Evolutionary conservation across 1,140 invertebrate species (phyloP).

Genomic region (Cylas formicarius): DNA sequence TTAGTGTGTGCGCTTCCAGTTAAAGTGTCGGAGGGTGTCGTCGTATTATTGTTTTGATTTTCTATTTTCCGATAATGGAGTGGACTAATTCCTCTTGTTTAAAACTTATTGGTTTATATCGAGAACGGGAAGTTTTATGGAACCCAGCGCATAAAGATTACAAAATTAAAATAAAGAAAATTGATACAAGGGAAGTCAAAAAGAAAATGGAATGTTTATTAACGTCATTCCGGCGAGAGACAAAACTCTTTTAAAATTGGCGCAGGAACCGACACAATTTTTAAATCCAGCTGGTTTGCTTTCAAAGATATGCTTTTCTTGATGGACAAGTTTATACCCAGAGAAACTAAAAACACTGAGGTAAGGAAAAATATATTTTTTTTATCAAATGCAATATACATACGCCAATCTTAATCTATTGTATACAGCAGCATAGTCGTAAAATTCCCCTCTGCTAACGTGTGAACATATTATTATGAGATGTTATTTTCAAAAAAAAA

Average conservation of each 20-base stretch:
- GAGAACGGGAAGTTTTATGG: too few species aligned
- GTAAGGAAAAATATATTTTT: too few species aligned
- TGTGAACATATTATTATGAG: too few species aligned
- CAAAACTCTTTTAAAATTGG: not conserved
- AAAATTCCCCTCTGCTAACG: too few species aligned
- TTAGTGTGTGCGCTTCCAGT: conserved; percentile 2
- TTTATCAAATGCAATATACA: too few species aligned
- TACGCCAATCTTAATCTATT: conserved; percentile 1
- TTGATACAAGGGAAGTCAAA: not conserved
- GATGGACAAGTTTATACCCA: conserved; percentile 8
- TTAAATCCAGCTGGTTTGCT: conserved; percentile 1
- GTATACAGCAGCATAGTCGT: too few species aligned
- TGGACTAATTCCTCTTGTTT: too few species aligned
- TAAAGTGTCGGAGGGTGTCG: conserved; percentile 9
- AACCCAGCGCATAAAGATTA: too few species aligned
- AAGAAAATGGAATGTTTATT: conserved; percentile 3
- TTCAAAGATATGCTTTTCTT: conserved; percentile 10
- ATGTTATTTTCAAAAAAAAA: too few species aligned
- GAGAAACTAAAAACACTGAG: conserved; percentile 9
- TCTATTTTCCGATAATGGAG: too few species aligned
- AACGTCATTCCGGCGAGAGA: not conserved
- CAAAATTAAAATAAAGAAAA: not conserved
- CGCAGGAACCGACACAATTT: not conserved
- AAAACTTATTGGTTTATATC: too few species aligned
- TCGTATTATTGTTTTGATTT: too few species aligned